Percentiles rank a stretch among this genome's conserved stretches.
These are phyloP conservation scores for Mus caroli DNA, from an alignment of 2,797 vertebrate species.

Conservation along the genomic window DNA sequence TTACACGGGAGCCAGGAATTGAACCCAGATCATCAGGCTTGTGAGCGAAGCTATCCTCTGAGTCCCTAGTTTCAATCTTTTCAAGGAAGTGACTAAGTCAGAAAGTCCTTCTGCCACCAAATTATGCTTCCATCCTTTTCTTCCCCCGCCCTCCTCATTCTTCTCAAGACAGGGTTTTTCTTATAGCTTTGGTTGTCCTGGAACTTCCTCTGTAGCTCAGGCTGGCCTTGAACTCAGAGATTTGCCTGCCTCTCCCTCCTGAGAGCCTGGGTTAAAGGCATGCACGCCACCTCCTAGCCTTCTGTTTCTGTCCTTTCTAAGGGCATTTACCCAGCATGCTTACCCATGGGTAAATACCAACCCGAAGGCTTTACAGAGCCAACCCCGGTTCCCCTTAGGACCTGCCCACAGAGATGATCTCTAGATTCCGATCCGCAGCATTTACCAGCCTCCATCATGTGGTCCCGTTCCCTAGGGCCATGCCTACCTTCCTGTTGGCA, in stretches of 20 bases:
- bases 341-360: neutral
- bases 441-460: rapidly evolving
- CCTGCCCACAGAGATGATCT: neutral
- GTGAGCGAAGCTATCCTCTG: neutral
- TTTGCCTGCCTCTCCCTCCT: neutral
- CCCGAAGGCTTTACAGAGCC: neutral
- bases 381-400: neutral
- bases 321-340: neutral
- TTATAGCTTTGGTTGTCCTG: neutral
- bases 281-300: neutral
- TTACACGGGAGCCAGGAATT: neutral
- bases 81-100: neutral
- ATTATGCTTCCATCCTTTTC: neutral
- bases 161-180: neutral
- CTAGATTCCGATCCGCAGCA: rapidly evolving
- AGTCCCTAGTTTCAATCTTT: neutral
- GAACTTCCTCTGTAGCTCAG: neutral
- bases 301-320: neutral
- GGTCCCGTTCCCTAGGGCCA: neutral
- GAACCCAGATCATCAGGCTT: neutral
- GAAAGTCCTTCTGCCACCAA: neutral
- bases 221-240: neutral
- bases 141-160: neutral
- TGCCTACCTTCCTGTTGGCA: conserved; percentile 96
- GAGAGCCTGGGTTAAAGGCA: neutral